A percentile compares a stretch with the other conserved stretches of the same genome.
These are phyloP conservation scores for Hemichromis elongatus DNA, from an alignment of 2,113 vertebrate genomes.

Conservation along the genomic window DNA sequence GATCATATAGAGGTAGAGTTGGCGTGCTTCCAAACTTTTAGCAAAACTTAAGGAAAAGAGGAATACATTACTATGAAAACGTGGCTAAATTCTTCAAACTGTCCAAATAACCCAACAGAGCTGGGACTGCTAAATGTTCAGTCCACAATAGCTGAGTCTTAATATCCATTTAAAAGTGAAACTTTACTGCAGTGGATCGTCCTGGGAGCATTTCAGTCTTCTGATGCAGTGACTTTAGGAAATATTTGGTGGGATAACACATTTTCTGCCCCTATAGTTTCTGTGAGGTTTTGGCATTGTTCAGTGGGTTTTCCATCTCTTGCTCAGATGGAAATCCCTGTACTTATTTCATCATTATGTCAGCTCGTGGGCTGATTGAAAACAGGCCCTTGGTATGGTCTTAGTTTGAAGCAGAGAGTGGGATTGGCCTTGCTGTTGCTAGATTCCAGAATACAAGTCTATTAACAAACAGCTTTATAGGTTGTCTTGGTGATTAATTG, in stretches of 20 bases:
- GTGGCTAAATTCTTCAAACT: background rate
- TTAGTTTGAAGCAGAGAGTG: slow-evolving; percentile 18
- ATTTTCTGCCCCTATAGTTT: slow-evolving; percentile 23
- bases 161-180: background rate
- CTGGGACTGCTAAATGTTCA: background rate
- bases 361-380: slow-evolving; percentile 54
- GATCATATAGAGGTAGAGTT: slow-evolving; percentile 3
- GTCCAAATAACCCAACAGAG: background rate
- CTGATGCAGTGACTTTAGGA: slow-evolving; percentile 12
- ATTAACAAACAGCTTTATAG: background rate
- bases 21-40: slow-evolving; percentile 26
- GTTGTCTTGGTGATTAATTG: background rate
- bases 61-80: slow-evolving; percentile 34
- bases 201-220: background rate
- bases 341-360: slow-evolving; percentile 51
- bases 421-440: background rate
- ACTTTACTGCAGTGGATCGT: background rate
- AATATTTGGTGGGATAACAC: slow-evolving; percentile 9
- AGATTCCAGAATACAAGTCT: background rate
- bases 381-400: slow-evolving; percentile 30
- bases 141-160: background rate
- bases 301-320: slow-evolving; percentile 41
- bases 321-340: slow-evolving; percentile 34
- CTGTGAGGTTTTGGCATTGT: slow-evolving; percentile 46
- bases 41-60: slow-evolving; percentile 18